phyloP scores from a whole-genome alignment of 2,113 vertebrate species.

The Stigmatopora nigra region DNA sequence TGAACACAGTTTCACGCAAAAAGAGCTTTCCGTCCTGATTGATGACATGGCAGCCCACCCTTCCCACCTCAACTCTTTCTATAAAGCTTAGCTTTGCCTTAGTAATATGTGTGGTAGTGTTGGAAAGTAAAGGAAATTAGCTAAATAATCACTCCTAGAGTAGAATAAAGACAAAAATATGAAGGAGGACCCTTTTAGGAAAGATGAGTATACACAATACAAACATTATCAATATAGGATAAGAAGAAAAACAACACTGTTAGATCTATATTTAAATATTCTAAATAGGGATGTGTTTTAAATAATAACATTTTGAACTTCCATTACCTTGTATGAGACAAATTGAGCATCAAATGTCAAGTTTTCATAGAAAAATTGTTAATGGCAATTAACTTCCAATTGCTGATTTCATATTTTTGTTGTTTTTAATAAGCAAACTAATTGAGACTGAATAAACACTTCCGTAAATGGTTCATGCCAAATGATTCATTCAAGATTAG shows the following conservation, averaged over 20 bases:
- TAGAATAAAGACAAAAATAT: conserved; percentile 92
- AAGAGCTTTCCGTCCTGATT: conserved; percentile 83
- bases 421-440: too few species aligned
- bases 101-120: conserved; percentile 90
- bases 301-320: not conserved
- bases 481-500: too few species aligned
- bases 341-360: not conserved
- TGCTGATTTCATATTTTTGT: not conserved
- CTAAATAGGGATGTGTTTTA: not conserved
- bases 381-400: not conserved
- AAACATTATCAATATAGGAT: conserved; percentile 43
- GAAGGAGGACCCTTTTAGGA: conserved; percentile 85
- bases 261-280: conserved; percentile 9
- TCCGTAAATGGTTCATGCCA: too few species aligned
- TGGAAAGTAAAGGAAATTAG: conserved; percentile 99
- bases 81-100: conserved; percentile 88
- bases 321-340: not conserved
- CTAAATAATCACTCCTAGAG: conserved; percentile 93
- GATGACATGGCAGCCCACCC: conserved; percentile 74
- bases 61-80: conserved; percentile 71
- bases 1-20: conserved; percentile 91
- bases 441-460: too few species aligned
- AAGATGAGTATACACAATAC: conserved; percentile 47
- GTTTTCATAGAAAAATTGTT: not conserved
- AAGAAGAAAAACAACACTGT: conserved; percentile 14